Conservation (phyloP, 2,888 invertebrate genomes). For the Neria commutata region DNA sequence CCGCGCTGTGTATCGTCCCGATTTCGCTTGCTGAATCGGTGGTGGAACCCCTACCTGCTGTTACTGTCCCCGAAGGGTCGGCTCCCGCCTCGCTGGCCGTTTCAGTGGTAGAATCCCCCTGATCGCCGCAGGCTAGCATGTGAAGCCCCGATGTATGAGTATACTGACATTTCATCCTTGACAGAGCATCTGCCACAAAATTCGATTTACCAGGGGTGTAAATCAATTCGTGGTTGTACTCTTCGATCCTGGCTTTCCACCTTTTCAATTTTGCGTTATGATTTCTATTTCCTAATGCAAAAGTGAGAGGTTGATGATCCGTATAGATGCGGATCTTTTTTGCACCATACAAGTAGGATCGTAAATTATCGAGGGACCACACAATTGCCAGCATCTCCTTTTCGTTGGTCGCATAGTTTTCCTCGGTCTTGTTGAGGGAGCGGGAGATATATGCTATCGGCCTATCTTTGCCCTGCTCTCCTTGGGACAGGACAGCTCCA, state of each 20-base stretch:
- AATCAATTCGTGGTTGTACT: constrained; percentile 19
- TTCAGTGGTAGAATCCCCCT: neutral
- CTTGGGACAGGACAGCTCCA: constrained; percentile 26
- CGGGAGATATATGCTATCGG: constrained; percentile 16
- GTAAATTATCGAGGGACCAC: constrained; percentile 19
- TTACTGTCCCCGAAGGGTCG: neutral
- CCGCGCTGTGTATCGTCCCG: constrained; percentile 10
- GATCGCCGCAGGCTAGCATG: too few species aligned
- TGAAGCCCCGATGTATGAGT: neutral
- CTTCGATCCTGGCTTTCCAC: constrained; percentile 20
- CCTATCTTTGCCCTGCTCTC: constrained; percentile 16
- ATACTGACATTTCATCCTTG: constrained; percentile 7
- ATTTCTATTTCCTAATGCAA: neutral
- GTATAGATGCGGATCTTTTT: constrained; percentile 10
- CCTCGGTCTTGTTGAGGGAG: constrained; percentile 17
- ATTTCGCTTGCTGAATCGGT: too few species aligned
- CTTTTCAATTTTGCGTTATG: constrained; percentile 15
- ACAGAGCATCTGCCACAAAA: constrained; percentile 17
- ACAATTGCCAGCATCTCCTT: constrained; percentile 25
- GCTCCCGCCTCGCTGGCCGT: neutral
- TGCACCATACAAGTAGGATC: constrained; percentile 23
- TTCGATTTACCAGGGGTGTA: constrained; percentile 22
- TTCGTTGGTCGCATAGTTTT: constrained; percentile 6
- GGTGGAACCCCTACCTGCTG: neutral
- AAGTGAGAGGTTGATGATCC: constrained; percentile 19